phyloP scores from a whole-genome alignment of 2,888 invertebrate species.

The Drosophila pseudotalamancana region DNA sequence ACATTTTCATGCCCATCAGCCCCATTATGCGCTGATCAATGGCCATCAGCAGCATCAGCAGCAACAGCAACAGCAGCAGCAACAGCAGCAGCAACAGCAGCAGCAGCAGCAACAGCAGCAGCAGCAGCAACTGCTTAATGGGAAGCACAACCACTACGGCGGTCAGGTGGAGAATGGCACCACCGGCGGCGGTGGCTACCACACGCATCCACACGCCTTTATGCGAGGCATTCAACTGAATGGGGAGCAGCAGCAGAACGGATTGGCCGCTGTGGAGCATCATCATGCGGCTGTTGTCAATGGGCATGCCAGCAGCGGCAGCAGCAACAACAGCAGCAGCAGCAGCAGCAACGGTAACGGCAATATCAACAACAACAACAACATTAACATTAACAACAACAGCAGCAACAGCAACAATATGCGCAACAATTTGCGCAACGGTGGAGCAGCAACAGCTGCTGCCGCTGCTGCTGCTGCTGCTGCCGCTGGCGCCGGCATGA shows the following conservation, averaged over 20 bases:
- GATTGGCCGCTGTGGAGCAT: slow-evolving; percentile 37
- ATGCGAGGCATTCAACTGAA: slow-evolving; percentile 45
- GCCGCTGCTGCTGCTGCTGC: slow-evolving; percentile 13
- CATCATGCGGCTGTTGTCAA: slow-evolving; percentile 45
- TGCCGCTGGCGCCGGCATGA: slow-evolving; percentile 24
- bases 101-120: slow-evolving; percentile 44
- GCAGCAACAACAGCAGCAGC: slow-evolving; percentile 39
- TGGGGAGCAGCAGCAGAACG: slow-evolving; percentile 58
- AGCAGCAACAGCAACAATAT: slow-evolving; percentile 45
- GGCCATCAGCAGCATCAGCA: slow-evolving; percentile 54
- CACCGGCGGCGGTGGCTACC: slow-evolving; percentile 39
- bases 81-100: slow-evolving; percentile 53
- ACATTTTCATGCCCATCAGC: slow-evolving; percentile 63
- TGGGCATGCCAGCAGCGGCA: slow-evolving; percentile 50
- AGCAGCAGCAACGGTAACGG: slow-evolving; percentile 22
- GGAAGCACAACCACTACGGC: slow-evolving; percentile 52
- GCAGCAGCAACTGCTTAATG: slow-evolving; percentile 51
- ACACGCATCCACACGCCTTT: slow-evolving; percentile 54
- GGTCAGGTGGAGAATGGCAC: slow-evolving; percentile 56
- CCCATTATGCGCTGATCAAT: slow-evolving; percentile 59
- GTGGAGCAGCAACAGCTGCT: slow-evolving; percentile 4
- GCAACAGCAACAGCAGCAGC: slow-evolving; percentile 32
- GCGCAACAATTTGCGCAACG: slow-evolving; percentile 20
- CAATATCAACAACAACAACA: slow-evolving; percentile 13
- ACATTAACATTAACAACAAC: slow-evolving; percentile 15